Evolutionary conservation across 2,797 vertebrate species (phyloP), one percentile per base, ranked within the genome.

Genomic region (Setipinna tenuifilis): DNA sequence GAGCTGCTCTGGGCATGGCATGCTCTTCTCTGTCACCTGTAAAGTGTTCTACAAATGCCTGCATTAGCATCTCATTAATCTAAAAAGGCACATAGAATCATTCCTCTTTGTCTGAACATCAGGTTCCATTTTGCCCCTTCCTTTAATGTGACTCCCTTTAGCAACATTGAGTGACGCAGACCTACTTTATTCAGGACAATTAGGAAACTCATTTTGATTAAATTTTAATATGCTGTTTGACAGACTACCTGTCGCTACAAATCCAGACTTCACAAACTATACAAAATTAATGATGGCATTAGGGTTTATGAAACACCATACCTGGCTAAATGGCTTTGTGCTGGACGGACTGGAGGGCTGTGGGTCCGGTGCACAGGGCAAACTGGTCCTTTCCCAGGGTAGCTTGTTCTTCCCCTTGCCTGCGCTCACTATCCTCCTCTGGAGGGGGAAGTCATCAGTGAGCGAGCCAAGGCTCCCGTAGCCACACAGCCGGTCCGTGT

Each of bases 401-500:
- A 99, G 95, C 87, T 97, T 98, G 94, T 94, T 97, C 89, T 97
- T 99, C 3, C 96, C 96, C 91, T 97, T 98, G 0, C 96, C 96
- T 0, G 98, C 97, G 0, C 97, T 99, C 87, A 97, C 92, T 4
- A 97, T 96, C 85, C 97, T 96, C 44, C 97, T 93, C 17, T 96
- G 95, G 87, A 94, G 91, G 0, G 86, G 4, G 4, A 92, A 88
- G 0, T 91, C 94, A 0, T 91, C 93, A 0, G 91, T 92, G 78
- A 89, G 91, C 0, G 92, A 95, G 0, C 95, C 93, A 0, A 94
- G 91, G 0, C 94, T 93, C 83, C 93, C 92, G 78, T 94, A 95
- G 83, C 89, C 92, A 0, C 90, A 92, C 84, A 93, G 78, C 65
- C 89, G 89, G 3, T 95, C 94, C 7, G 88, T 87, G 0, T 91